A percentile compares a stretch with the other conserved stretches of the same genome.
Conservation (phyloP, 2,113 vertebrate genomes). For the Equus przewalskii region DNA sequence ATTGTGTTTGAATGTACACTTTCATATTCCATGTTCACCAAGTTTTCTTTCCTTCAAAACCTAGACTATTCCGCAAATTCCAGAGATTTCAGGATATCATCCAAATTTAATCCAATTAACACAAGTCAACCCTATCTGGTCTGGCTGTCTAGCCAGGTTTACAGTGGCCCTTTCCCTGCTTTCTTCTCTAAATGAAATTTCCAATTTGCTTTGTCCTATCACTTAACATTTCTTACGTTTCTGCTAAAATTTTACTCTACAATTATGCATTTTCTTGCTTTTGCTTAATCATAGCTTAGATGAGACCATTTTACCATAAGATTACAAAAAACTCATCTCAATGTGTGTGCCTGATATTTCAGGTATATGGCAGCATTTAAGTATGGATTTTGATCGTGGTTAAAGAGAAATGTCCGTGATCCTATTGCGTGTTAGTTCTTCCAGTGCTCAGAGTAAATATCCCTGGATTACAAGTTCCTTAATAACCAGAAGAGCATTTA, state of each 20-base stretch:
- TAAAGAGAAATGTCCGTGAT: not conserved
- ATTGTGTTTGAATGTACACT: not conserved
- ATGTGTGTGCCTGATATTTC: not conserved
- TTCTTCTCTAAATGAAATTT: not conserved
- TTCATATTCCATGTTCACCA: not conserved
- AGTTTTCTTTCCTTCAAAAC: conserved; percentile 18
- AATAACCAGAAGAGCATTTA: not conserved
- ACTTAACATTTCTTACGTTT: not conserved
- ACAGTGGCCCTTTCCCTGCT: not conserved
- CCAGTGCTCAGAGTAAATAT: not conserved
- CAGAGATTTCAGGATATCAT: not conserved
- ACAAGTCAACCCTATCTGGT: not conserved
- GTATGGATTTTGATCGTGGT: not conserved
- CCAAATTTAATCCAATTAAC: not conserved
- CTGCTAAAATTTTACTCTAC: not conserved
- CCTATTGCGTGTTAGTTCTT: not conserved
- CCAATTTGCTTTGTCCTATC: not conserved
- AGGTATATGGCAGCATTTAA: not conserved
- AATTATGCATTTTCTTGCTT: not conserved
- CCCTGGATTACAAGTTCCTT: not conserved
- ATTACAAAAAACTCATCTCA: not conserved
- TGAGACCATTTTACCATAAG: not conserved
- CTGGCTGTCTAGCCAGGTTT: not conserved
- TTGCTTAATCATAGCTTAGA: conserved; percentile 15
- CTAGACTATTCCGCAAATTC: not conserved